phyloP scores from a whole-genome alignment of 2,888 invertebrate species.

The Parelbella ahira region DNA sequence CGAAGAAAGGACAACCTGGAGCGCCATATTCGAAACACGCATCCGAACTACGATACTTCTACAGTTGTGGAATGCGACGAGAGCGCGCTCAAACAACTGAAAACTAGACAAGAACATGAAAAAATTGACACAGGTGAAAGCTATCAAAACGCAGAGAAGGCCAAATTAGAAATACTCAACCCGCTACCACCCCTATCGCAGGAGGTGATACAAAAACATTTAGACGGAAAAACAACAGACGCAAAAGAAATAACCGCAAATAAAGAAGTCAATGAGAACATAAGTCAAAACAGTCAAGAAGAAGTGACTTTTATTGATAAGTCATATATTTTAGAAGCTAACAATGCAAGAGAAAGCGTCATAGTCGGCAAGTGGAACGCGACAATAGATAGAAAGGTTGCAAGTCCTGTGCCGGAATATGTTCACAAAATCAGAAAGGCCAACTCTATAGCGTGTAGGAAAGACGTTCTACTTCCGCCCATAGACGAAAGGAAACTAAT shows the following conservation, averaged over 20 bases:
- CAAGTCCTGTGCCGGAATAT: conserved; percentile 44
- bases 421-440: conserved; percentile 73
- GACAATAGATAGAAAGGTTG: conserved; percentile 38
- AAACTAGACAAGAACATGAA: conserved; percentile 28
- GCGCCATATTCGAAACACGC: conserved; percentile 88
- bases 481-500: conserved; percentile 63
- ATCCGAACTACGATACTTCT: conserved; percentile 74
- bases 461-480: conserved; percentile 56
- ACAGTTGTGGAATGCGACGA: conserved; percentile 59
- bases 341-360: conserved; percentile 69
- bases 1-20: conserved; percentile 88
- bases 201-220: conserved; percentile 57
- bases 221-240: conserved; percentile 33
- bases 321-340: conserved; percentile 68
- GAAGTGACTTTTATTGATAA: conserved; percentile 41
- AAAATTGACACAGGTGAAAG: conserved; percentile 24
- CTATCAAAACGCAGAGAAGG: conserved; percentile 52
- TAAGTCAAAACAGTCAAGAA: conserved; percentile 18
- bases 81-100: conserved; percentile 46
- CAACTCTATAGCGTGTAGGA: conserved; percentile 46
- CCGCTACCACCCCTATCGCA: conserved; percentile 61
- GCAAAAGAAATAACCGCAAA: not conserved
- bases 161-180: conserved; percentile 53
- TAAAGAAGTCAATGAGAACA: conserved; percentile 22
- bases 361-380: conserved; percentile 56